phyloP scores from a whole-genome alignment of 2,888 invertebrate genomes.

The Dicyrtomina minuta region DNA sequence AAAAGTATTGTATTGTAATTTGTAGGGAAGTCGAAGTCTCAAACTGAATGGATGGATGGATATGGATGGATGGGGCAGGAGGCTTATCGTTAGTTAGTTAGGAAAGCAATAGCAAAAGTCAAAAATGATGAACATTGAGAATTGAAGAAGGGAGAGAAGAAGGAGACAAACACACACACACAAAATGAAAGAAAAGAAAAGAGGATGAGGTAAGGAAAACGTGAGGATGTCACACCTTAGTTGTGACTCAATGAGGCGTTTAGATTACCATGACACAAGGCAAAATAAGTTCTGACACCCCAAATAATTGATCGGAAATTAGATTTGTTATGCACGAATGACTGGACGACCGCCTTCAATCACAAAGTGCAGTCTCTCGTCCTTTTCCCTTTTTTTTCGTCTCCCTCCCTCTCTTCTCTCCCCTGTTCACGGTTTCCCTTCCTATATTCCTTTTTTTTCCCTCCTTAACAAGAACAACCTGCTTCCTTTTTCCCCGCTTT shows the following conservation, averaged over 20 bases:
- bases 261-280: conserved; percentile 40
- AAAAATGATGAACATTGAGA: conserved; percentile 4
- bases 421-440: neutral
- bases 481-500: neutral
- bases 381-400: conserved; percentile 13
- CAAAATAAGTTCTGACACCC: conserved; percentile 43
- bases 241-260: conserved; percentile 40
- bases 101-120: neutral
- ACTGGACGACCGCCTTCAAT: conserved; percentile 33
- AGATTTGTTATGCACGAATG: conserved; percentile 53
- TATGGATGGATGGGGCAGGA: neutral
- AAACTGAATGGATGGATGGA: neutral
- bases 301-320: conserved; percentile 54
- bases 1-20: too few species aligned
- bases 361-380: conserved; percentile 2
- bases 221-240: conserved; percentile 45
- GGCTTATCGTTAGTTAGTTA: neutral
- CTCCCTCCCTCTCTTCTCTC: conserved; percentile 1
- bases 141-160: conserved; percentile 7
- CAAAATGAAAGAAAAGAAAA: conserved; percentile 21
- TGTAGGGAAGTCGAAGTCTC: neutral
- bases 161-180: too few species aligned
- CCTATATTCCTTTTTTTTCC: neutral
- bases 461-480: conserved; percentile 3
- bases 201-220: conserved; percentile 25